Percentiles rank a stretch among this genome's conserved stretches.
Conservation (phyloP, 2,888 invertebrate species). For the Linnaemya vulpina region DNA sequence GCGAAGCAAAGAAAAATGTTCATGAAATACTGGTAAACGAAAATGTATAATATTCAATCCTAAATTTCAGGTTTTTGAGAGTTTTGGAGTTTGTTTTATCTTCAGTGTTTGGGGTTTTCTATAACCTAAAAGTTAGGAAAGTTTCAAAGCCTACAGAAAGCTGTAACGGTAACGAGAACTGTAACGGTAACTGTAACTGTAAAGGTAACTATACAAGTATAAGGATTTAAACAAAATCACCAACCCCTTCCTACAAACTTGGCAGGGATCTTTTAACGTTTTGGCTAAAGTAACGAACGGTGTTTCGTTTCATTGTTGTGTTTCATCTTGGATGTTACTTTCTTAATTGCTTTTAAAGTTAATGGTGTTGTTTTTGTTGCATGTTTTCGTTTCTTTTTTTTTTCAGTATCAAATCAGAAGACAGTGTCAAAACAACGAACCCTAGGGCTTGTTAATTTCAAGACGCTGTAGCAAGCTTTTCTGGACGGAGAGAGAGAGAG, state of each 20-base stretch:
- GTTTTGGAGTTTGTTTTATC: constrained; percentile 35
- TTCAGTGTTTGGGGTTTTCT: constrained; percentile 58
- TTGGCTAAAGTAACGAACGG: constrained; percentile 38
- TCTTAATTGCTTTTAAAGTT: constrained; percentile 41
- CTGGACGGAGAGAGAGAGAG: neutral
- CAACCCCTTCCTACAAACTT: constrained; percentile 39
- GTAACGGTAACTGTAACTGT: constrained; percentile 21
- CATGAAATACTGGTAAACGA: constrained; percentile 84
- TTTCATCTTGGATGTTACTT: constrained; percentile 44
- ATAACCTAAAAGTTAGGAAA: constrained; percentile 29
- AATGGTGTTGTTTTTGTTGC: constrained; percentile 71
- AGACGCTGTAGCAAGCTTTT: constrained; percentile 75
- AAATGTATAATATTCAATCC: constrained; percentile 84
- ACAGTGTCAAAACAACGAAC: constrained; percentile 84
- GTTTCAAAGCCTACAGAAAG: constrained; percentile 45
- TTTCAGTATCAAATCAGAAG: constrained; percentile 83
- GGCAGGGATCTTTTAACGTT: constrained; percentile 17
- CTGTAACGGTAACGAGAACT: constrained; percentile 17
- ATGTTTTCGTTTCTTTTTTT: constrained; percentile 72
- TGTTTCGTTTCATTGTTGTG: constrained; percentile 66
- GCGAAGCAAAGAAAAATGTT: constrained; percentile 81
- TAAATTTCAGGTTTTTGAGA: constrained; percentile 77
- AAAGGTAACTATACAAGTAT: too few species aligned
- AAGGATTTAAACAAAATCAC: constrained; percentile 35
- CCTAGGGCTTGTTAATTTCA: constrained; percentile 76